A percentile compares a stretch with the other conserved stretches of the same genome.
Conservation (phyloP, 2,888 invertebrate species). For the Eucera pruinosa region DNA sequence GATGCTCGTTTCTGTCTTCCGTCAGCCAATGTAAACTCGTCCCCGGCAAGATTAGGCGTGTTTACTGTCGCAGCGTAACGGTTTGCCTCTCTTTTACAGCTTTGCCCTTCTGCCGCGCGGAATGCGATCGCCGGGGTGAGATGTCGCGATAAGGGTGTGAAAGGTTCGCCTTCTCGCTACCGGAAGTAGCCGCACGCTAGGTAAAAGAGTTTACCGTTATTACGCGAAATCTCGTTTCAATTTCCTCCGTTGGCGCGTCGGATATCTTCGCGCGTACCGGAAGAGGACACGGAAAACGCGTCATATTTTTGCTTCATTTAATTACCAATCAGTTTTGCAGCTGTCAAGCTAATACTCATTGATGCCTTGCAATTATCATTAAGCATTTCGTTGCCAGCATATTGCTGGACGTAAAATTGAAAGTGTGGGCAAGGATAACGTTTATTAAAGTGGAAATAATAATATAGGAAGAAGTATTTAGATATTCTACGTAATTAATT, state of each 20-base stretch:
- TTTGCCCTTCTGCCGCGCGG: conserved; percentile 18
- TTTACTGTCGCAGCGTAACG: conserved; percentile 55
- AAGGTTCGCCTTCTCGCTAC: conserved; percentile 1
- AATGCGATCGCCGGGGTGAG: conserved; percentile 35
- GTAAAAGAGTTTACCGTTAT: conserved; percentile 23
- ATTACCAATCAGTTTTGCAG: too few relatives aligned
- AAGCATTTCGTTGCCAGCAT: too few relatives aligned
- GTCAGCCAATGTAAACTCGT: conserved; percentile 52
- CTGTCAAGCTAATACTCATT: too few relatives aligned
- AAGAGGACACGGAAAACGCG: not conserved
- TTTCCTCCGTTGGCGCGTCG: conserved; percentile 2
- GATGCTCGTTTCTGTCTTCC: conserved; percentile 32
- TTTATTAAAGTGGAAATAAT: too few relatives aligned
- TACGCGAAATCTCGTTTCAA: conserved; percentile 37
- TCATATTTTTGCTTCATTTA: too few relatives aligned
- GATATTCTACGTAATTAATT: too few relatives aligned
- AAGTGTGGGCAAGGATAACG: too few relatives aligned
- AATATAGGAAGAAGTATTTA: too few relatives aligned
- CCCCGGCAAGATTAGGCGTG: conserved; percentile 61
- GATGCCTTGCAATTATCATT: too few relatives aligned
- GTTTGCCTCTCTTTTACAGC: conserved; percentile 45
- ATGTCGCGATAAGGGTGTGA: conserved; percentile 50
- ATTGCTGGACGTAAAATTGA: too few relatives aligned
- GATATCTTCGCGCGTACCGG: not conserved
- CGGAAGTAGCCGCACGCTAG: conserved; percentile 7